Evolutionary conservation across 2,888 invertebrate species (phyloP).

Genomic region (Oscheius sp.): DNA sequence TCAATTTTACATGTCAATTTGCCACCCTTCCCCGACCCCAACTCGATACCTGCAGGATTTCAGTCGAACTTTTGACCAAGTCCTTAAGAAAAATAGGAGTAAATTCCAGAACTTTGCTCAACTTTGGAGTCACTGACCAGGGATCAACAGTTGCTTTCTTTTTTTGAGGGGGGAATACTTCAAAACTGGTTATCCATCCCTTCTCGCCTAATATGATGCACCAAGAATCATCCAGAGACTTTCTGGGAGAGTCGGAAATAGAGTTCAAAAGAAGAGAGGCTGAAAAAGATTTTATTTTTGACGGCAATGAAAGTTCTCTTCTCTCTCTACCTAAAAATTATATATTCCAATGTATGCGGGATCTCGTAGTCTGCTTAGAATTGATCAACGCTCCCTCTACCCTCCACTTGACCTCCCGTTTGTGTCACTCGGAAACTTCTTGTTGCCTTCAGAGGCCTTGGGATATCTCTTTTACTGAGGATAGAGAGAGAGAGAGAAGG

Average conservation of each 20-base stretch:
- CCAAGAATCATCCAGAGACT: neutral
- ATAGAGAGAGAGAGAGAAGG: too few relatives aligned
- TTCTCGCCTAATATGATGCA: neutral
- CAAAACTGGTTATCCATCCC: neutral
- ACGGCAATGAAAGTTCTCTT: neutral
- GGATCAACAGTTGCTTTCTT: constrained; percentile 1
- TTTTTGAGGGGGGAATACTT: too few relatives aligned
- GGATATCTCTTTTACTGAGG: neutral
- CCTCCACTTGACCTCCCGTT: constrained; percentile 23
- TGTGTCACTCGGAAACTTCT: neutral
- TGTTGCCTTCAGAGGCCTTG: neutral
- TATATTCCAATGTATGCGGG: constrained; percentile 21
- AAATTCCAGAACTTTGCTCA: too few relatives aligned
- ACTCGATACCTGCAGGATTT: too few relatives aligned
- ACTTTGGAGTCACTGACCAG: too few relatives aligned
- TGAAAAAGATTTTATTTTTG: neutral
- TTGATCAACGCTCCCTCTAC: constrained; percentile 12
- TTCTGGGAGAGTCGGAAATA: too few relatives aligned
- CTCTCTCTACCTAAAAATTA: constrained; percentile 10
- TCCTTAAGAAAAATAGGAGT: too few relatives aligned
- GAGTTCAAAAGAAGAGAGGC: too few relatives aligned
- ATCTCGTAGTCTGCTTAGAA: constrained; percentile 20
- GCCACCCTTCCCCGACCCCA: too few relatives aligned
- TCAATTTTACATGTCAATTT: too few relatives aligned
- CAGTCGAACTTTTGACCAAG: too few relatives aligned